Evolutionary conservation across 2,113 vertebrate species (phyloP), one percentile per base, ranked within the genome.

Genomic region (Coptodon rendalli): DNA sequence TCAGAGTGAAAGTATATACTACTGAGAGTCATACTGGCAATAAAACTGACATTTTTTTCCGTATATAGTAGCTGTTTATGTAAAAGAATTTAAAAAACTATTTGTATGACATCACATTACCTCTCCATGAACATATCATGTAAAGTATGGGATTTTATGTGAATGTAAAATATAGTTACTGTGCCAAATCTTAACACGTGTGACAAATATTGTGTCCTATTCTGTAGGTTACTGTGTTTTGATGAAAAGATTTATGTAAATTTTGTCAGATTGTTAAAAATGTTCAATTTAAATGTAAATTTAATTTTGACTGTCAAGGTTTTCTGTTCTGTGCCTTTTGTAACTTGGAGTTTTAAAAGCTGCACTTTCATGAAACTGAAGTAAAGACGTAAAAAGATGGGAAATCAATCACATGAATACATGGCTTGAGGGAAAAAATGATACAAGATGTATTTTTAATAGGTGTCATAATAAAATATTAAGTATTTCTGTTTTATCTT

Each of bases 251-350:
- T 92, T 86, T 82, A 53, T 89, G 86, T 92, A 59, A 48, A 89
- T 53, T 89, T 63, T 89, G 85, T 93, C 87, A 10, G 56, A 45
- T 89, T 86, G 86, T 93, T 84, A 57, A 61, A 81, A 80, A 38
- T 82, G 73, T 54, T 84, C 29, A 68, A 68, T 68, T 38, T 66
- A 66, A 38, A 66, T 66, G 61, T 40, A 9, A 5, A n/a, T 90
- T 82, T 87, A 3, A 86, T 91, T 89, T 91, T 24, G 50, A 92
- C 52, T 61, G 80, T 93, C 59, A 59, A 82, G 36, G 54, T 91
- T 48, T 91, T 88, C 83, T 86, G 81, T 92, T 89, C 10, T 83
- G 90, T 94, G 91, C 93, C 90, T 93, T 86, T 92, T 94, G 89
- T 92, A 66, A 68, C 53, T 87, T 82, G 11, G 19, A 68, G 81